Evolutionary conservation across 2,113 vertebrate species (phyloP).

Genomic region (Procapra przewalskii): DNA sequence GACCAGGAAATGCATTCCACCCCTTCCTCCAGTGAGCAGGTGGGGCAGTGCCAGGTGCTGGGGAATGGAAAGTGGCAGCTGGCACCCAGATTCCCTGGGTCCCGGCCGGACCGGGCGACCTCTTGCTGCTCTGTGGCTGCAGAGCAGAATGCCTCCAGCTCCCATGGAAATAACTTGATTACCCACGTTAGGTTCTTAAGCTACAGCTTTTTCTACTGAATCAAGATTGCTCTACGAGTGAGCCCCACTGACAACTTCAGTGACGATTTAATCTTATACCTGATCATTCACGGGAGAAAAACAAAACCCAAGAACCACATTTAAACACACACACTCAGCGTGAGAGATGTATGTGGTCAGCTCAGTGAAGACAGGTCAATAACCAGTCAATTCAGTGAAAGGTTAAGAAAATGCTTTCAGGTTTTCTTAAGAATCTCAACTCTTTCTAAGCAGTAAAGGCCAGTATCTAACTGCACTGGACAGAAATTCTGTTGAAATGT

Average conservation of each 20-base stretch:
- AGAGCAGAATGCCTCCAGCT: not conserved
- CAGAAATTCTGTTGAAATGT: not conserved
- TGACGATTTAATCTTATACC: not conserved
- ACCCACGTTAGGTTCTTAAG: not conserved
- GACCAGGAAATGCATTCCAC: not conserved
- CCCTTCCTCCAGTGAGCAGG: not conserved
- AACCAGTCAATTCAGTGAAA: not conserved
- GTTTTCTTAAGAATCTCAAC: not conserved
- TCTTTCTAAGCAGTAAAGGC: not conserved
- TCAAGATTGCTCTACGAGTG: not conserved
- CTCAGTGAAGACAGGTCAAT: not conserved
- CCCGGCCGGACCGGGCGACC: fast-evolving
- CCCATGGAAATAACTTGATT: not conserved
- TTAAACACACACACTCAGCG: not conserved
- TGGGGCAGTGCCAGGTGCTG: not conserved
- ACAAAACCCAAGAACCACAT: not conserved
- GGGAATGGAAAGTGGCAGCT: not conserved
- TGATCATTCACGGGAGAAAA: not conserved
- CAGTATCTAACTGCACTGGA: not conserved
- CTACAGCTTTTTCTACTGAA: not conserved
- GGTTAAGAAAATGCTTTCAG: not conserved
- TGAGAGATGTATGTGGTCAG: not conserved
- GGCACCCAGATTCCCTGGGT: not conserved
- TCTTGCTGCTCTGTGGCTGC: not conserved
- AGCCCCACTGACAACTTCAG: not conserved